Evolutionary conservation across 2,797 vertebrate species (phyloP), one percentile per base, ranked within the genome.

Genomic region (Clarias platycephalus): DNA sequence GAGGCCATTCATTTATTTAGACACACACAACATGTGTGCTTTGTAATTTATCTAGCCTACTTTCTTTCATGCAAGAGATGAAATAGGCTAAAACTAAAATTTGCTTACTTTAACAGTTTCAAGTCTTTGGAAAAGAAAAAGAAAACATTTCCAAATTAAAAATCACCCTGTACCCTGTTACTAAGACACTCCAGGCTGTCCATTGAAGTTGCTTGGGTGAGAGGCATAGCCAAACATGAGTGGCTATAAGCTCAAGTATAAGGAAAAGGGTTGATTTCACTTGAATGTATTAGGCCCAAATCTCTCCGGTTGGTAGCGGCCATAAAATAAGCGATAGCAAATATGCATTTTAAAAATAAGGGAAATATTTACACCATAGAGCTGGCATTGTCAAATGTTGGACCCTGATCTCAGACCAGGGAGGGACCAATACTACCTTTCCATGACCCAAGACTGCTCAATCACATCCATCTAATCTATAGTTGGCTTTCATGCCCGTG

Each of bases 1-100:
- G 37, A 66, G 60, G 60, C 71, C 62, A n/a, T 83, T 76, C 20
- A 64, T 66, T 80, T 66, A 49, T 79, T 79, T 24, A 26, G 40
- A 34, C 34, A n/a, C 58, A 44, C 58, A 64, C 24, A 63, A 49
- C 44, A 64, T 64, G 15, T n/a, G 12, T 79, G 7, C 63, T 79
- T 79, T 63, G n/a, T 40, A 24, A 60, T 77, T 13, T 58, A 77
- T 58, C 55, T 22, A 12, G 72, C 4, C 8, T 74, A 74, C 28
- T 28, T 75, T 26, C 49, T 75, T 55, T 49, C n/a, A 28, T 26
- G 31, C 26, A 9, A 74, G n/a, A 18, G 24, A 18, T 53, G 49
- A 77, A 77, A 77, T 76, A 58, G 4, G 2, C 20, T n/a, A 62
- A 78, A 62, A 62, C 12, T 18, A 62, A 40, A 78, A 58, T 20